Percentiles rank a stretch among this genome's conserved stretches.
These are phyloP conservation scores for Hypena proboscidalis DNA, from an alignment of 2,888 invertebrate species.

Conservation along the genomic window DNA sequence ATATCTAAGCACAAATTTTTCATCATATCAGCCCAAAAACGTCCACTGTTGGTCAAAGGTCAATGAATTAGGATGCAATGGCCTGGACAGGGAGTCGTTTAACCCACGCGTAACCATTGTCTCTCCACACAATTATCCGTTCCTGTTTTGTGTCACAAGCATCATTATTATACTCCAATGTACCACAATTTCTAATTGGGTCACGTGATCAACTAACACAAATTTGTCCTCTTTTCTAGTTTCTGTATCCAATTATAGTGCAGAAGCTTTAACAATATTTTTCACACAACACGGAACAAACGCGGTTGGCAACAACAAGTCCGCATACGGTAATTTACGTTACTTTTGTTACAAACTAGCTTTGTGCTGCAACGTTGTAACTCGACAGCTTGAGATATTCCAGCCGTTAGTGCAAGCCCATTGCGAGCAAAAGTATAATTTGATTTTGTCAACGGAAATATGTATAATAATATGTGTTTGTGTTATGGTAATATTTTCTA, in stretches of 20 bases:
- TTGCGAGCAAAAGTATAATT: constrained; percentile 2
- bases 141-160: too few species aligned
- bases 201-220: too few species aligned
- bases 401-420: not conserved
- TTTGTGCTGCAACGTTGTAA: constrained; percentile 3
- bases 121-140: too few species aligned
- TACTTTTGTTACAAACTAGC: constrained; percentile 10
- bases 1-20: too few species aligned
- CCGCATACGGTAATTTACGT: constrained; percentile 35
- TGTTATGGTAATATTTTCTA: too few species aligned
- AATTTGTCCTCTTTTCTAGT: not conserved
- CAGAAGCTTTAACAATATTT: constrained; percentile 1
- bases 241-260: not conserved
- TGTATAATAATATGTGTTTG: not conserved
- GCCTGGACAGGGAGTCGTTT: too few species aligned
- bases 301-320: constrained; percentile 16
- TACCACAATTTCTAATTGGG: too few species aligned
- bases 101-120: too few species aligned
- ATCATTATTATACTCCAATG: too few species aligned
- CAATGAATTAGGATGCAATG: too few species aligned
- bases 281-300: not conserved
- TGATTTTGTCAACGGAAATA: not conserved
- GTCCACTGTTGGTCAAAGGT: too few species aligned
- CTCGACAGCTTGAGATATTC: constrained; percentile 10
- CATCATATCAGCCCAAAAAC: too few species aligned